Evolutionary conservation across 2,113 vertebrate species (phyloP).

Genomic region (Limanda limanda): DNA sequence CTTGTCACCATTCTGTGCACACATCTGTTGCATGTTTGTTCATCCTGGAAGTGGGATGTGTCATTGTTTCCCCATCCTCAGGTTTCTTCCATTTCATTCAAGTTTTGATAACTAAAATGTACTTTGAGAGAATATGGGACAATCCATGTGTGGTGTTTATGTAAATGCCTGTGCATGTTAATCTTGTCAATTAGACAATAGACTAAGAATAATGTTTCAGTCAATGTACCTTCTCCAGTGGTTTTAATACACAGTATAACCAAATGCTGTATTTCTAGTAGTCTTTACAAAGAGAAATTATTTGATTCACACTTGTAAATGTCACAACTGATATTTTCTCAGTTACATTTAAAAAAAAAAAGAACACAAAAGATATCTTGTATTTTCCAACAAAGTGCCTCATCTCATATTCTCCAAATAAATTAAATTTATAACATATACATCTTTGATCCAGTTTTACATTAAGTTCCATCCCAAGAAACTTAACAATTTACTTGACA

Average conservation of each 20-base stretch:
- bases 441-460: constrained; percentile 61
- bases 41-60: too few species aligned
- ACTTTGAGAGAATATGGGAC: too few species aligned
- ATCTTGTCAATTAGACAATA: not conserved
- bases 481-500: constrained; percentile 34
- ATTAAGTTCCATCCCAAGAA: constrained; percentile 56
- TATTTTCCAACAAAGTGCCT: constrained; percentile 77
- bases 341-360: constrained; percentile 17
- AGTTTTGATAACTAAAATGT: too few species aligned
- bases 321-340: constrained; percentile 1
- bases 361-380: constrained; percentile 34
- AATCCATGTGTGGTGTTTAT: not conserved
- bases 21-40: too few species aligned
- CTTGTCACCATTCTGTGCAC: too few species aligned
- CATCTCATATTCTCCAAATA: constrained; percentile 74
- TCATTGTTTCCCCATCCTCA: too few species aligned
- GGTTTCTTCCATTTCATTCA: too few species aligned
- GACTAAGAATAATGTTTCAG: not conserved
- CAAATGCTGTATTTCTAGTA: constrained; percentile 3
- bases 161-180: not conserved
- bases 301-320: not conserved
- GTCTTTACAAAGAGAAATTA: constrained; percentile 6
- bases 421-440: constrained; percentile 75
- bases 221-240: constrained; percentile 2
- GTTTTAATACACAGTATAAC: constrained; percentile 22